Conservation (phyloP, 2,888 invertebrate species). For the Brachynemurus nebulosus region DNA sequence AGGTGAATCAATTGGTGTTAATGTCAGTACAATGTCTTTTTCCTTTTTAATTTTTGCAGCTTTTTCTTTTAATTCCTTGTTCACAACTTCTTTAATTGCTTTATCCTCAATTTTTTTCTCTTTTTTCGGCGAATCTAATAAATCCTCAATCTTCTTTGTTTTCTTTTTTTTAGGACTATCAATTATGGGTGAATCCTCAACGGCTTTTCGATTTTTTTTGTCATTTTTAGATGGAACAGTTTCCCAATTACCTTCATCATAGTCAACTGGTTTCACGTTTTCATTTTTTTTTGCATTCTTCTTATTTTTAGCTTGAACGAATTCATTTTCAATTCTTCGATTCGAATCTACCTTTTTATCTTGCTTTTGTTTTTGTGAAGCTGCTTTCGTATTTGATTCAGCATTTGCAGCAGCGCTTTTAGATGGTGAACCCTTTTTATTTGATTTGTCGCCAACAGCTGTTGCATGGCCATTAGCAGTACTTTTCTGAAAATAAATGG, state of each 20-base stretch:
- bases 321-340: slow-evolving; percentile 34
- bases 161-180: slow-evolving; percentile 37
- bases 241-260: slow-evolving; percentile 65
- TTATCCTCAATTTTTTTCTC: slow-evolving; percentile 34
- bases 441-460: not conserved
- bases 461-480: slow-evolving; percentile 44
- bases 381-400: slow-evolving; percentile 38
- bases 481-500: slow-evolving; percentile 34
- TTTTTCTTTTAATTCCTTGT: slow-evolving; percentile 34
- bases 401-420: slow-evolving; percentile 36
- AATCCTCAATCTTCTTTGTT: slow-evolving; percentile 30
- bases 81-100: slow-evolving; percentile 35
- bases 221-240: slow-evolving; percentile 54
- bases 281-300: slow-evolving; percentile 43
- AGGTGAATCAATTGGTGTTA: slow-evolving; percentile 25
- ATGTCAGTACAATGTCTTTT: slow-evolving; percentile 25
- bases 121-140: slow-evolving; percentile 17
- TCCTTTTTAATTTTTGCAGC: slow-evolving; percentile 27
- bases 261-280: slow-evolving; percentile 54
- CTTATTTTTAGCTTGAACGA: slow-evolving; percentile 38
- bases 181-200: slow-evolving; percentile 37
- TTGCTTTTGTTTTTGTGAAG: slow-evolving; percentile 29
- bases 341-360: slow-evolving; percentile 24
- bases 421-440: not conserved
- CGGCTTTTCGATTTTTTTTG: slow-evolving; percentile 54